These are phyloP conservation scores for Cistogaster globosa DNA, from an alignment of 2,888 invertebrate genomes.

Conservation along the genomic window DNA sequence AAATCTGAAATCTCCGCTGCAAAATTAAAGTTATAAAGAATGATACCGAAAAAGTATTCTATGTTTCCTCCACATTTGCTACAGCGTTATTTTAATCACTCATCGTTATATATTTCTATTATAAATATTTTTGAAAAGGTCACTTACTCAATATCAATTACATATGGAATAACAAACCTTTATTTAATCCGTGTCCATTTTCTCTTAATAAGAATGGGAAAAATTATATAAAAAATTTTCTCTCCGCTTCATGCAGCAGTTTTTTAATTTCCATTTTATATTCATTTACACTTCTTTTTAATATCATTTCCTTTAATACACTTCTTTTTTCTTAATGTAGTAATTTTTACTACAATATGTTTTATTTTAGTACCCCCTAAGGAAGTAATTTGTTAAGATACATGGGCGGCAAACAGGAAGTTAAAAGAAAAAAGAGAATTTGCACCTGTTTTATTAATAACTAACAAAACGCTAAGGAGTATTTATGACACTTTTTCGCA, in stretches of 20 bases:
- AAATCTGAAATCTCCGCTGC: too few species aligned
- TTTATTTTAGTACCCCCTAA: slow-evolving; percentile 26
- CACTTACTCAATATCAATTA: too few species aligned
- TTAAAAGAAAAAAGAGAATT: slow-evolving; percentile 9
- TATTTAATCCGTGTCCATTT: too few species aligned
- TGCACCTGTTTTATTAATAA: slow-evolving; percentile 54
- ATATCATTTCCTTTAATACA: background rate
- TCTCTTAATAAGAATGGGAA: too few species aligned
- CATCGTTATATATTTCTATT: too few species aligned
- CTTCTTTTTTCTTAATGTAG: slow-evolving; percentile 15
- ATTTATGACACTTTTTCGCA: slow-evolving; percentile 38
- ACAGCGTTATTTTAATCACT: too few species aligned
- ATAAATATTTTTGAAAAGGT: too few species aligned
- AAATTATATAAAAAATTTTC: too few species aligned
- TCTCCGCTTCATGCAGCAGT: background rate
- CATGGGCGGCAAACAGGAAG: slow-evolving; percentile 24
- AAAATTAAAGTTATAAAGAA: too few species aligned
- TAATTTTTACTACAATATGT: slow-evolving; percentile 26
- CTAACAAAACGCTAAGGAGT: slow-evolving; percentile 39
- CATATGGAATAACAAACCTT: too few species aligned
- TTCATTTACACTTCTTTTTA: slow-evolving; percentile 2
- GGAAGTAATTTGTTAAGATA: slow-evolving; percentile 37
- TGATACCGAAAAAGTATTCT: too few species aligned
- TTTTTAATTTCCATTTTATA: background rate
- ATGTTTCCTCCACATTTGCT: too few species aligned